Evolutionary conservation across 1,140 invertebrate species (phyloP).

Genomic region (Sycophila sp.): DNA sequence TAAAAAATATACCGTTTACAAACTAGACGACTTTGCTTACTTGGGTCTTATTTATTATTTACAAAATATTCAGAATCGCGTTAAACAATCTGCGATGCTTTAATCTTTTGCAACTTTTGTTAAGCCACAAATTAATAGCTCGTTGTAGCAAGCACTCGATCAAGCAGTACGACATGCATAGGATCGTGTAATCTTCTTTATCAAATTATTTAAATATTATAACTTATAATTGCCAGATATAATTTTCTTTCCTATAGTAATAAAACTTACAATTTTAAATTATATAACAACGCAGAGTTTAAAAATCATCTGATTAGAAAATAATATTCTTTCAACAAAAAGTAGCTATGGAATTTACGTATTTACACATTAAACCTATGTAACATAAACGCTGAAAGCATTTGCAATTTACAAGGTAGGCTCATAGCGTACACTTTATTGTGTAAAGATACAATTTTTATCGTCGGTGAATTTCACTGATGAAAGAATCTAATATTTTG

Average conservation of each 20-base stretch:
- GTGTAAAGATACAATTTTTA: background rate
- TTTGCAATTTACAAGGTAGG: background rate
- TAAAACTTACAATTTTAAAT: background rate
- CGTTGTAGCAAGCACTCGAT: too few relatives aligned
- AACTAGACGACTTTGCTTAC: conserved; percentile 33
- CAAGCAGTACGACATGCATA: too few relatives aligned
- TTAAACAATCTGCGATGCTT: conserved; percentile 1
- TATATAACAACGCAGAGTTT: background rate
- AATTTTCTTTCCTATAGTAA: background rate
- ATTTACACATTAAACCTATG: conserved; percentile 34
- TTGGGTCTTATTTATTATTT: conserved; percentile 41
- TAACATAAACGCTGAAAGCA: background rate
- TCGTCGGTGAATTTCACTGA: background rate
- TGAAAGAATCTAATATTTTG: background rate
- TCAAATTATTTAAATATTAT: background rate
- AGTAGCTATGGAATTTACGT: conserved; percentile 12
- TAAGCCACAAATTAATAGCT: too few relatives aligned
- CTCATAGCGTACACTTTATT: background rate
- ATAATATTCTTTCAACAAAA: conserved; percentile 20
- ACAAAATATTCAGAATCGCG: conserved; percentile 38
- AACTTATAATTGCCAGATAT: background rate
- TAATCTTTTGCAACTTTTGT: conserved; percentile 17
- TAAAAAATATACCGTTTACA: conserved; percentile 50
- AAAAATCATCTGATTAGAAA: conserved; percentile 22
- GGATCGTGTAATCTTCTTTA: background rate